Evolutionary conservation across 2,797 vertebrate species (phyloP).

Genomic region (Urocyon cinereoargenteus): DNA sequence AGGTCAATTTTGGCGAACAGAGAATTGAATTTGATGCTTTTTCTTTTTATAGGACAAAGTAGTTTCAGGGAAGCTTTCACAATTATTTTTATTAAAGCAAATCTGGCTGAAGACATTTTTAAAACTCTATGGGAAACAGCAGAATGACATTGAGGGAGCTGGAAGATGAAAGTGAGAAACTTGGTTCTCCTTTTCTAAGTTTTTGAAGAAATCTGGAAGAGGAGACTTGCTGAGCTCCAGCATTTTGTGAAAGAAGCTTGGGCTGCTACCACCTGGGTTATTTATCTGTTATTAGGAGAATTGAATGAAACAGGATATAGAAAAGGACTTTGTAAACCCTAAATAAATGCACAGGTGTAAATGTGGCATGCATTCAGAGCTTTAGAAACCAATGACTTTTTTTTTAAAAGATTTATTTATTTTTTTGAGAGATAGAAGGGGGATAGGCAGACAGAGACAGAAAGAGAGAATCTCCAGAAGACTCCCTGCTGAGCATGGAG

Average conservation of each 20-base stretch:
- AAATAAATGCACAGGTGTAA: background rate
- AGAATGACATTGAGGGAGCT: background rate
- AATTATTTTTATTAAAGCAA: constrained; percentile 52
- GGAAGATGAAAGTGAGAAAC: background rate
- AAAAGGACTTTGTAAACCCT: background rate
- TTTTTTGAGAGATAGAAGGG: background rate
- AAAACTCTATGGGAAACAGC: background rate
- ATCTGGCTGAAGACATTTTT: background rate
- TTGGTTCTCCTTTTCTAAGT: background rate
- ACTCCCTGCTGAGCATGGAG: background rate
- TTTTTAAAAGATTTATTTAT: background rate
- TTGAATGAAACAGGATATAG: background rate
- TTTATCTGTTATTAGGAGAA: background rate
- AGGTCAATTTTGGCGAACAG: background rate
- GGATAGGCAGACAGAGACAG: background rate
- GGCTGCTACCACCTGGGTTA: too few relatives aligned
- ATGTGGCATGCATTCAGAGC: background rate
- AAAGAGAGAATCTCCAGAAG: background rate
- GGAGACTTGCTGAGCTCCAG: background rate
- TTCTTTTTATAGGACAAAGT: background rate
- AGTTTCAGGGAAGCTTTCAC: background rate
- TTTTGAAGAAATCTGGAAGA: background rate
- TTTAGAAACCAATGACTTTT: background rate
- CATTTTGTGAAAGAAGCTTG: background rate
- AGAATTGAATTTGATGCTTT: background rate